Evolutionary conservation across 2,797 vertebrate genomes (phyloP), one percentile per base, ranked within the genome.

Genomic region (Micrastur ruficollis): DNA sequence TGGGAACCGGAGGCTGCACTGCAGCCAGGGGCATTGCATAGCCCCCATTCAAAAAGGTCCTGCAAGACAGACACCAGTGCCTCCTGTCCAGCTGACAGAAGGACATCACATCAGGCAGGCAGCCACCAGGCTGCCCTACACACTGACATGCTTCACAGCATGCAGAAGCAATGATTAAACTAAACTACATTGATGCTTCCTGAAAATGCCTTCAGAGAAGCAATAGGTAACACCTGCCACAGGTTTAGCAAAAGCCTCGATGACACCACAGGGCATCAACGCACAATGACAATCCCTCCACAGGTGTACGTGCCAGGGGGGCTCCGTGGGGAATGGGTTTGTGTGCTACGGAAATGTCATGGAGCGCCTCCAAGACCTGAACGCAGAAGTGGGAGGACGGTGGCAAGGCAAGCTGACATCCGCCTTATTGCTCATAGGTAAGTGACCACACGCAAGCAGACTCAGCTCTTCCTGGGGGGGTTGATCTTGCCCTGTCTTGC

Each of bases 321-420:
- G 98, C 26, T 99, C 98, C 3, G 58, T 98, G 32, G 99, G 99
- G 0, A 98, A 99, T 0, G 99, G 99, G 4, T 97, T 98, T 19
- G 76, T 96, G 7, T 99, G 99, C 91, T 99, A 99, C 0, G 99
- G 99, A 80, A 98, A 98, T 92, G 98, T 99, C 96, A 97, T 99
- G 95, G 97, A 99, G 71, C 98, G 97, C 27, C 98, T 99, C 66
- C 97, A n/a, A 14, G 98, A 99, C 12, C 96, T 99, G 86, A 99
- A 99, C 71, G 95, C 97, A 0, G 96, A 99, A 32, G 98, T 98
- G 4, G 91, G 97, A 59, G 98, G 99, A 50, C 87, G 79, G 67
- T 99, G 99, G 99, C 98, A 97, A 50, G 98, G 99, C 79, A 99
- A 98, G 93, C 98, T 99, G 92, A 98, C 98, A 38, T 98, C 86